Evolutionary conservation across 2,888 invertebrate species (phyloP).

Genomic region (Sabatieria punctata): DNA sequence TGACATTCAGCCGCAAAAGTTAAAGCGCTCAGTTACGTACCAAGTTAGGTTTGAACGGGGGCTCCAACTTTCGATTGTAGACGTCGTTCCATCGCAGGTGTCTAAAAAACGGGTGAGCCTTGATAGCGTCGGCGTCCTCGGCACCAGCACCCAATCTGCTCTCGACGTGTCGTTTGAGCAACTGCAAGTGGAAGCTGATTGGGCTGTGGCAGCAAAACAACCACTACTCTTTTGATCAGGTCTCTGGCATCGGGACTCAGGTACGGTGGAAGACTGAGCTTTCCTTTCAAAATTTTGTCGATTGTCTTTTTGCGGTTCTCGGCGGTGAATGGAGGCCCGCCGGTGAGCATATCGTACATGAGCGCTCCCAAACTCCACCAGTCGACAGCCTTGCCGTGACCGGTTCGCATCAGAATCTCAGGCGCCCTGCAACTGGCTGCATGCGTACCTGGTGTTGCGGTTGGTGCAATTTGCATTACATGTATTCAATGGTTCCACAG

Average conservation of each 20-base stretch:
- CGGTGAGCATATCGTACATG: conserved; percentile 93
- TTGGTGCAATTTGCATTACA: too few relatives aligned
- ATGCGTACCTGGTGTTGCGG: neutral
- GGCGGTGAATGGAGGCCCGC: conserved; percentile 86
- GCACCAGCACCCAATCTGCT: conserved; percentile 71
- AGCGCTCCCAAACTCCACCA: conserved; percentile 99
- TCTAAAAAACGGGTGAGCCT: conserved; percentile 79
- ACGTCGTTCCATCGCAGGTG: conserved; percentile 89
- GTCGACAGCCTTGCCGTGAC: conserved; percentile 96
- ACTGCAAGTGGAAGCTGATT: too few relatives aligned
- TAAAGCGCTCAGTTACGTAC: conserved; percentile 36
- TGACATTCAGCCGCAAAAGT: too few relatives aligned
- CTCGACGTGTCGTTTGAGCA: conserved; percentile 48
- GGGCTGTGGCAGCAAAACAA: neutral
- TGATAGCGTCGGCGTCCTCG: conserved; percentile 68
- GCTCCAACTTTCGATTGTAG: conserved; percentile 45
- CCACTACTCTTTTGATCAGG: conserved; percentile 50
- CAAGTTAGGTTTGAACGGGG: conserved; percentile 76
- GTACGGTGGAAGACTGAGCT: conserved; percentile 81
- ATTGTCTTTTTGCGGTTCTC: conserved; percentile 95
- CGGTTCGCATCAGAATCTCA: conserved; percentile 85
- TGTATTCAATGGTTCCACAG: conserved; percentile 97
- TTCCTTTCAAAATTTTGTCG: conserved; percentile 90
- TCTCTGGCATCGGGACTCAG: conserved; percentile 85
- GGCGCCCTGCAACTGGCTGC: conserved; percentile 59